Evolutionary conservation across 2,888 invertebrate genomes (phyloP).

Genomic region (Cyaniris semiargus): DNA sequence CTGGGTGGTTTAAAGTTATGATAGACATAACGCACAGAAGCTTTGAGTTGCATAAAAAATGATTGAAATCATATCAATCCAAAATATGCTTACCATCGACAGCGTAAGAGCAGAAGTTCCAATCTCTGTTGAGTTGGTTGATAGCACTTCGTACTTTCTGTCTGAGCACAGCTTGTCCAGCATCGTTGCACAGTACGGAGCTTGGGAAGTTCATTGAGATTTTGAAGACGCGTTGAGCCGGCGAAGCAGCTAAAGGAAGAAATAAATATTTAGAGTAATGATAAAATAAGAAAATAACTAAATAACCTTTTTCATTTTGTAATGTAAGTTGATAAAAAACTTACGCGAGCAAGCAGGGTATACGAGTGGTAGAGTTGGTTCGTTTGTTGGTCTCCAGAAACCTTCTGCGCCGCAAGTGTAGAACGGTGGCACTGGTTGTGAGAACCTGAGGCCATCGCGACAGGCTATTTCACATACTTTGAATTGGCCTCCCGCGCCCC

Average conservation of each 20-base stretch:
- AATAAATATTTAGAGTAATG: neutral
- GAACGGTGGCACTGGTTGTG: slow-evolving; percentile 96
- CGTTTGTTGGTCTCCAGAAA: slow-evolving; percentile 94
- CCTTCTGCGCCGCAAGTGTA: slow-evolving; percentile 99
- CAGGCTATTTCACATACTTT: slow-evolving; percentile 96
- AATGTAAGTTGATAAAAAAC: slow-evolving; percentile 44
- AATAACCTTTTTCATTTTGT: neutral
- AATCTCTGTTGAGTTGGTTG: slow-evolving; percentile 94
- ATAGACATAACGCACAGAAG: too few species aligned
- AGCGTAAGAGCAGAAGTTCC: slow-evolving; percentile 97
- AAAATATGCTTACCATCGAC: slow-evolving; percentile 83
- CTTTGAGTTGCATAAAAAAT: too few species aligned
- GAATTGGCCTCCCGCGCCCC: slow-evolving; percentile 98
- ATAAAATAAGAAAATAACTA: neutral
- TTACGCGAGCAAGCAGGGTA: slow-evolving; percentile 95
- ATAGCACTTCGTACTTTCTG: slow-evolving; percentile 94
- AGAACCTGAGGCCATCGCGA: slow-evolving; percentile 92
- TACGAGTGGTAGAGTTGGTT: slow-evolving; percentile 89
- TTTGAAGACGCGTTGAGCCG: slow-evolving; percentile 97
- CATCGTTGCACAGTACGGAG: slow-evolving; percentile 97
- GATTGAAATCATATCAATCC: too few species aligned
- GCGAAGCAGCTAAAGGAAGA: slow-evolving; percentile 84
- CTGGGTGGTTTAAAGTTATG: neutral
- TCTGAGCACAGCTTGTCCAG: slow-evolving; percentile 94
- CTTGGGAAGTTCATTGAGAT: slow-evolving; percentile 97